Conservation (phyloP, 2,888 invertebrate species). For the Eremobia ochroleuca region DNA sequence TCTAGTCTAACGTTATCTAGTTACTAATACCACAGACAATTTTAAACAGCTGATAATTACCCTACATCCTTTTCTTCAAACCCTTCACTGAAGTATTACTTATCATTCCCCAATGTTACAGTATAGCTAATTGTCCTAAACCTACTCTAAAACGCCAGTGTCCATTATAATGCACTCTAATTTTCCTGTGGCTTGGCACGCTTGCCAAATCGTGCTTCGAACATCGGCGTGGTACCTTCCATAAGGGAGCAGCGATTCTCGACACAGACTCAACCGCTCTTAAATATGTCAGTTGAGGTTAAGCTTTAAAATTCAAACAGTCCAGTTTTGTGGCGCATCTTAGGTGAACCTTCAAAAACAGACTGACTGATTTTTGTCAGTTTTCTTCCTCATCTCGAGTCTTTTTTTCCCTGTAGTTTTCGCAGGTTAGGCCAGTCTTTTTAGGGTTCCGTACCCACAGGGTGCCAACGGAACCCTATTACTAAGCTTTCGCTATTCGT, state of each 20-base stretch:
- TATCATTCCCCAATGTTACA: neutral
- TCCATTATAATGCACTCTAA: constrained; percentile 78
- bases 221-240: constrained; percentile 38
- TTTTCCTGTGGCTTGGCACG: constrained; percentile 76
- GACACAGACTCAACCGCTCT: neutral
- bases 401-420: neutral
- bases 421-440: neutral
- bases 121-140: constrained; percentile 43
- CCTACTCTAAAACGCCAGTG: constrained; percentile 65
- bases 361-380: neutral
- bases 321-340: neutral
- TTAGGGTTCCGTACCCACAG: no score
- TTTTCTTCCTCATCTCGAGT: neutral
- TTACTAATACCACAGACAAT: neutral
- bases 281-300: neutral
- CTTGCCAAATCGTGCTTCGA: constrained; percentile 77
- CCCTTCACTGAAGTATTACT: constrained; percentile 1
- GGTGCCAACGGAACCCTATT: no score
- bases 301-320: neutral
- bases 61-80: neutral
- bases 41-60: constrained; percentile 7
- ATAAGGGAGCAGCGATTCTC: constrained; percentile 37
- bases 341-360: no score
- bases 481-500: no score
- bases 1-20: constrained; percentile 6